Conservation (phyloP, 1,140 invertebrate species). For the Ectropis grisescens region DNA sequence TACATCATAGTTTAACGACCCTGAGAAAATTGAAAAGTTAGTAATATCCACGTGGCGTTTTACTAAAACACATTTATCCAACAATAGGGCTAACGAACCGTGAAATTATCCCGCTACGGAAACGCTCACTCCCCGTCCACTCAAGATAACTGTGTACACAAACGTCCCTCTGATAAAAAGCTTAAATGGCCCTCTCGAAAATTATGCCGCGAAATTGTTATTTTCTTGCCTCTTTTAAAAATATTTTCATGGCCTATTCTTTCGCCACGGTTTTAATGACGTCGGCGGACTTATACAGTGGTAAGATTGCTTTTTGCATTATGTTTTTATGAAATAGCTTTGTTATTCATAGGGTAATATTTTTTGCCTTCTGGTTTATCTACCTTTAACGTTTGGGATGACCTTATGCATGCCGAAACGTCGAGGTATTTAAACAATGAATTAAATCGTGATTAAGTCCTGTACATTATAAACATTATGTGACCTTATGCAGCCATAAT, state of each 20-base stretch:
- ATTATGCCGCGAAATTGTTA: conserved; percentile 60
- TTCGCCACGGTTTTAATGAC: conserved; percentile 34
- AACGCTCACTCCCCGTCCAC: conserved; percentile 42
- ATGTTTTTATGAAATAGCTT: too few species aligned
- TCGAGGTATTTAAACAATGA: too few species aligned
- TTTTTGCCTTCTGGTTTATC: too few species aligned
- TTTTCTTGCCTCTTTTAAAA: conserved; percentile 40
- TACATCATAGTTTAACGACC: too few species aligned
- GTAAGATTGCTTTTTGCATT: conserved; percentile 46
- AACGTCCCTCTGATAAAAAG: conserved; percentile 56
- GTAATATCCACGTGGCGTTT: too few species aligned
- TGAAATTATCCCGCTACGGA: conserved; percentile 54
- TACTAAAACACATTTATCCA: conserved; percentile 33
- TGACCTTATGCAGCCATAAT: too few species aligned
- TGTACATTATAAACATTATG: too few species aligned
- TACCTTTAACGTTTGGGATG: too few species aligned
- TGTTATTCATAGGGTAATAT: too few species aligned
- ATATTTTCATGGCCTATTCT: conserved; percentile 42
- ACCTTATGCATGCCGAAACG: too few species aligned
- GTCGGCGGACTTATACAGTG: conserved; percentile 41
- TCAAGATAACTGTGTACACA: conserved; percentile 57
- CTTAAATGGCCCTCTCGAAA: conserved; percentile 50
- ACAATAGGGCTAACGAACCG: conserved; percentile 52
- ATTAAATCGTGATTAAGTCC: too few species aligned
- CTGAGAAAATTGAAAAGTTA: too few species aligned